Conservation (phyloP, 2,797 vertebrate genomes). For the Ctenochaetus hawaiiensis region DNA sequence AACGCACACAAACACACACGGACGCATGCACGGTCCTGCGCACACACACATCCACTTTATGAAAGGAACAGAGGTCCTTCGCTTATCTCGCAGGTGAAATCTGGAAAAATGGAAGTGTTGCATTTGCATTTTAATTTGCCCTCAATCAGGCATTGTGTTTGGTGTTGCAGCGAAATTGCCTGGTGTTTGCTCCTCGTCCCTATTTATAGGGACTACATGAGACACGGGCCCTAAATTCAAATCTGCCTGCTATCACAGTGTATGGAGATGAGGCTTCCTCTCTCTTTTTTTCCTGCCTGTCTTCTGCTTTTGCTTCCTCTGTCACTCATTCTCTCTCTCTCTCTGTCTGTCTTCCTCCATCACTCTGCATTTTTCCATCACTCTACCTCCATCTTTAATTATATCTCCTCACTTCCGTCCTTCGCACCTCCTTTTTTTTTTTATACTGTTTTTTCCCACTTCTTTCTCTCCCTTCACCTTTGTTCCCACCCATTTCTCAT, state of each 20-base stretch:
- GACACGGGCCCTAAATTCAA: conserved; percentile 72
- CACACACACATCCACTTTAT: conserved; percentile 44
- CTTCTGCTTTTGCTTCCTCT: conserved; percentile 3
- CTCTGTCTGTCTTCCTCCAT: conserved; percentile 3
- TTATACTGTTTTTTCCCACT: not conserved
- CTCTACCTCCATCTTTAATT: conserved; percentile 4
- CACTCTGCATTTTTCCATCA: conserved; percentile 22
- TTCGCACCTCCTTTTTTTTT: not conserved
- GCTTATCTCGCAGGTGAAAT: conserved; percentile 78
- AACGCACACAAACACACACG: conserved; percentile 21
- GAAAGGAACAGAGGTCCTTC: conserved; percentile 63
- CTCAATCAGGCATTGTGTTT: conserved; percentile 81
- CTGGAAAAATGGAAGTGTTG: conserved; percentile 75
- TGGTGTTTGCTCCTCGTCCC: conserved; percentile 72
- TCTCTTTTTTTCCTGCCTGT: conserved; percentile 7
- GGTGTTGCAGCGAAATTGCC: conserved; percentile 76
- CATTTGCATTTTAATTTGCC: conserved; percentile 88
- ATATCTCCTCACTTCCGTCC: conserved; percentile 16
- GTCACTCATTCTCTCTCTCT: conserved; percentile 36
- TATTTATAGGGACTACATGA: conserved; percentile 60
- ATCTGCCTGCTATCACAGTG: conserved; percentile 66
- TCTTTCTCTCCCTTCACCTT: not conserved
- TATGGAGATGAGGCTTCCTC: conserved; percentile 63
- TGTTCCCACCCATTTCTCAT: conserved; percentile 14
- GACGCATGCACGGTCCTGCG: conserved; percentile 7